phyloP scores from a whole-genome alignment of 1,140 invertebrate species.

The Drosophila nigromelanica region DNA sequence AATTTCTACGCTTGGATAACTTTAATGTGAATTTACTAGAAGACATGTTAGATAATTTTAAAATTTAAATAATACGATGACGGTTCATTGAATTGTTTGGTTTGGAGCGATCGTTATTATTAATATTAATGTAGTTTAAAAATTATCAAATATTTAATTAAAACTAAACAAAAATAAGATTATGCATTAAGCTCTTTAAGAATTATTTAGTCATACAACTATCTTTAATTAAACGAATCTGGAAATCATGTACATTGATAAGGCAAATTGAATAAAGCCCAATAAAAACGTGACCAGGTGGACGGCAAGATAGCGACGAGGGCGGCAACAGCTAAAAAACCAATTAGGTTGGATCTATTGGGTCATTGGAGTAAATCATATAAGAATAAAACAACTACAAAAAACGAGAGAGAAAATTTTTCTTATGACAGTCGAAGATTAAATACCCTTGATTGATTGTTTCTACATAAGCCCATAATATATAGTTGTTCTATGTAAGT shows the following conservation, averaged over 20 bases:
- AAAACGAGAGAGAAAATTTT: too few relatives aligned
- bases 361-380: not conserved
- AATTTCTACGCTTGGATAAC: too few relatives aligned
- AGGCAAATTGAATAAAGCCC: constrained; percentile 26
- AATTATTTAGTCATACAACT: constrained; percentile 15
- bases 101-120: too few relatives aligned
- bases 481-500: too few relatives aligned
- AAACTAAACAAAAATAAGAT: not conserved
- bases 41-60: not conserved
- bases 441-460: too few relatives aligned
- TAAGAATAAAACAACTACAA: not conserved
- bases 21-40: too few relatives aligned
- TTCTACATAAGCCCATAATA: too few relatives aligned
- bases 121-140: too few relatives aligned
- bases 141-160: too few relatives aligned
- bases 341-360: constrained; percentile 25
- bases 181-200: not conserved
- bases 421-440: too few relatives aligned
- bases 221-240: constrained; percentile 24
- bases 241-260: constrained; percentile 41
- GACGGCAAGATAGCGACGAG: constrained; percentile 34
- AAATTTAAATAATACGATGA: not conserved
- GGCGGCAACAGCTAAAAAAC: constrained; percentile 23
- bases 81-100: too few relatives aligned
- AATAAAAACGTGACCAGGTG: constrained; percentile 35